Conservation (phyloP, 2,888 invertebrate species). For the Imbricaverruca yamaguchii region DNA sequence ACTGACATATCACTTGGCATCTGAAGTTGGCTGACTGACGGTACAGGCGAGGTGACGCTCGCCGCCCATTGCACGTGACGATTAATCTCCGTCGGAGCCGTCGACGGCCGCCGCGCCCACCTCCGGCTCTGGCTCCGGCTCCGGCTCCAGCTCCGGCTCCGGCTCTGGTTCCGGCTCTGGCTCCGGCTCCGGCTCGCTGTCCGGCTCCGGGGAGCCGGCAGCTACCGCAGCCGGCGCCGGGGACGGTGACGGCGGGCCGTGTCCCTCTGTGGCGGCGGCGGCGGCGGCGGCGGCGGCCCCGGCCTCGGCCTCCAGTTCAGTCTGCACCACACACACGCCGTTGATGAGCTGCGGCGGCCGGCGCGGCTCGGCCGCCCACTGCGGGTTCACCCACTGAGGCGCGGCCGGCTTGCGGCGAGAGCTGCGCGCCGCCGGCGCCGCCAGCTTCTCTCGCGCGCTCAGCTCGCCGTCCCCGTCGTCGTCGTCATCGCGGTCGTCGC, state of each 20-base stretch:
- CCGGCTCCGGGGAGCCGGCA: background rate
- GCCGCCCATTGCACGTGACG: background rate
- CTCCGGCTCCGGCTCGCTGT: background rate
- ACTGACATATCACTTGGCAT: slow-evolving; percentile 21
- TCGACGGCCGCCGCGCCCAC: background rate
- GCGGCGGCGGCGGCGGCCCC: background rate
- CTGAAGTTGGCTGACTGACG: slow-evolving; percentile 18
- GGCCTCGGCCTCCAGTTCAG: background rate
- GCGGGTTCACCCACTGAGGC: slow-evolving; percentile 96
- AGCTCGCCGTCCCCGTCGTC: background rate
- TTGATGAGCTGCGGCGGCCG: slow-evolving; percentile 14
- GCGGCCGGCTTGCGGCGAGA: slow-evolving; percentile 88
- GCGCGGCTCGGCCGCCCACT: slow-evolving; percentile 49
- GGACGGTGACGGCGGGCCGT: background rate
- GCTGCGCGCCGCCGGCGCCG: slow-evolving; percentile 41
- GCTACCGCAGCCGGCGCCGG: background rate
- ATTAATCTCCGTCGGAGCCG: background rate
- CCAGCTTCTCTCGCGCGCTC: background rate
- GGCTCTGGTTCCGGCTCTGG: background rate
- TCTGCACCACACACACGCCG: slow-evolving; percentile 16
- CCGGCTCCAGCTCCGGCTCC: background rate
- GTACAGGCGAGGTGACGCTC: background rate
- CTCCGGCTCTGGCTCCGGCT: background rate
- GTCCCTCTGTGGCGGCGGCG: background rate
- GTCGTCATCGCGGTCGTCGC: background rate